A percentile compares a stretch with the other conserved stretches of the same genome.
Evolutionary conservation across 2,113 vertebrate species (phyloP).

Genomic region (Calidris pygmaea): DNA sequence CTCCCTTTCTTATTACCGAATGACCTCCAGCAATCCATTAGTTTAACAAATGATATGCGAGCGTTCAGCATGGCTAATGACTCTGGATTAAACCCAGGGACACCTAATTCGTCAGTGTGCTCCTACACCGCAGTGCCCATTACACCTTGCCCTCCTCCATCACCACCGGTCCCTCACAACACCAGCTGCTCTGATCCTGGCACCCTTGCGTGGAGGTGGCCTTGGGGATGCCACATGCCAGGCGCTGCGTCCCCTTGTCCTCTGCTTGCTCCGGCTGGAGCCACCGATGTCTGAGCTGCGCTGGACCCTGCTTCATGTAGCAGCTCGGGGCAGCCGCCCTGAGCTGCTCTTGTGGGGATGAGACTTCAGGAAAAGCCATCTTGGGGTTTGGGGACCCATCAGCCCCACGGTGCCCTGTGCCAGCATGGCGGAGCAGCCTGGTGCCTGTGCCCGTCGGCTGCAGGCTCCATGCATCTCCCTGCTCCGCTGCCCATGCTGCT

Average conservation of each 20-base stretch:
- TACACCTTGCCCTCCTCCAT: not conserved
- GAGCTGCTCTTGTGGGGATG: not conserved
- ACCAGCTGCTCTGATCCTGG: rapidly evolving
- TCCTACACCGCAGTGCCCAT: not conserved
- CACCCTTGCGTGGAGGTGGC: rapidly evolving
- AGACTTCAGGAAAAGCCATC: not conserved
- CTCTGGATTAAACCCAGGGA: not conserved
- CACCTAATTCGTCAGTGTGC: not conserved
- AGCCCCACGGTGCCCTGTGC: rapidly evolving
- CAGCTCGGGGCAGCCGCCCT: not conserved
- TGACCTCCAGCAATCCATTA: slow-evolving; percentile 66
- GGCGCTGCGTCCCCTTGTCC: rapidly evolving
- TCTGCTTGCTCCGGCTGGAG: rapidly evolving
- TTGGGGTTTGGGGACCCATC: rapidly evolving
- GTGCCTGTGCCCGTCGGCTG: rapidly evolving
- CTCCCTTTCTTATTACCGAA: slow-evolving; percentile 37
- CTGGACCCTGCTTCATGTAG: rapidly evolving
- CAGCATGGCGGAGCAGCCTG: rapidly evolving
- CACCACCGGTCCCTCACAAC: rapidly evolving
- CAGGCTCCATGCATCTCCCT: not conserved
- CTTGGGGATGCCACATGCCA: rapidly evolving
- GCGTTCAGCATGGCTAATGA: slow-evolving; percentile 26
- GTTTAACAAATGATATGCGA: slow-evolving; percentile 9
- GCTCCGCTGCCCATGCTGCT: not conserved
- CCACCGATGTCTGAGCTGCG: too few species aligned